Conservation (phyloP, 2,113 vertebrate genomes). For the Nerophis ophidion region DNA sequence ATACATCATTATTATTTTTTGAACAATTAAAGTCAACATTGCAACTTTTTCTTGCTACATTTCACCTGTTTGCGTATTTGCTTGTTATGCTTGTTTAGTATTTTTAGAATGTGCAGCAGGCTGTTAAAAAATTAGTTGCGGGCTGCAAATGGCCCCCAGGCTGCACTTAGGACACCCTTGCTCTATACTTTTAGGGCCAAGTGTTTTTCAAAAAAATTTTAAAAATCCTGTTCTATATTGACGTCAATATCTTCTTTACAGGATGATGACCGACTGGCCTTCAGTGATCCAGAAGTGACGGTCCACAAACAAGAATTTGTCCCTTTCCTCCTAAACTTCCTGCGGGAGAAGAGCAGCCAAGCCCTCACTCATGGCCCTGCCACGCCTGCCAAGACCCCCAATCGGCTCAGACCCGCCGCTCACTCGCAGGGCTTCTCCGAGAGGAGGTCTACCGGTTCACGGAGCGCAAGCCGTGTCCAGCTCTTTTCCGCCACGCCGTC, state of each 20-base stretch:
- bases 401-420: conserved; percentile 61
- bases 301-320: conserved; percentile 87
- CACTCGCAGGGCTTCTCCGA: conserved; percentile 54
- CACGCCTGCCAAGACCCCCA: conserved; percentile 88
- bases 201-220: neutral
- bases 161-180: too few relatives aligned
- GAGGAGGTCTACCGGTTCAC: conserved; percentile 54
- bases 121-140: too few relatives aligned
- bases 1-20: too few relatives aligned
- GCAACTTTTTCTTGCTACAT: too few relatives aligned
- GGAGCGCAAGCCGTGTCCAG: conserved; percentile 75
- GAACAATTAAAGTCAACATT: too few relatives aligned
- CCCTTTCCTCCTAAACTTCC: conserved; percentile 90
- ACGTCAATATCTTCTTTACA: conserved; percentile 28
- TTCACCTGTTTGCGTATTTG: too few relatives aligned
- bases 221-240: neutral
- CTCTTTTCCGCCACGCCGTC: conserved; percentile 76
- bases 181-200: neutral
- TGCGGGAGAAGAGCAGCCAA: conserved; percentile 89
- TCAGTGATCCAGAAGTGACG: conserved; percentile 49
- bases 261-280: conserved; percentile 56
- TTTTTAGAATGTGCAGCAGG: too few relatives aligned
- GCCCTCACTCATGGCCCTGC: conserved; percentile 86
- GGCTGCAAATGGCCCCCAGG: too few relatives aligned
- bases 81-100: too few relatives aligned